Percentiles rank a stretch among this genome's conserved stretches.
phyloP scores from a whole-genome alignment of 2,113 vertebrate species.

The Delphinapterus leucas region DNA sequence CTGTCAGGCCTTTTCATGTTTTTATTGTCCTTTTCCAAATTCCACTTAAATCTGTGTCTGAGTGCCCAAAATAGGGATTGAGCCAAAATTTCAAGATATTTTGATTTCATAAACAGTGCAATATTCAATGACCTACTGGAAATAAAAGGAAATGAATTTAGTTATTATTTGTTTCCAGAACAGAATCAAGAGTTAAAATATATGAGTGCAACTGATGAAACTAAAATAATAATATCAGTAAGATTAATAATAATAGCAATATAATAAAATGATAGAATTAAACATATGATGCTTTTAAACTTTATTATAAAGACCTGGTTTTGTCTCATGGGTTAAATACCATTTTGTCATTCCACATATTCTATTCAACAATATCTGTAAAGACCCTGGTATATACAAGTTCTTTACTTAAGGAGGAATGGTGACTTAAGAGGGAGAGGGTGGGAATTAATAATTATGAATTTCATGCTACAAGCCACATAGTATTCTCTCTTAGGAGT shows the following conservation, averaged over 20 bases:
- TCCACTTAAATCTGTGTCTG: constrained; percentile 24
- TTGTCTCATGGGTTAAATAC: not conserved
- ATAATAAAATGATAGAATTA: not conserved
- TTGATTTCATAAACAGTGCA: not conserved
- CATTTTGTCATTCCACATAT: not conserved
- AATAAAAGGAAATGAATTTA: not conserved
- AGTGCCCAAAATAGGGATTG: not conserved
- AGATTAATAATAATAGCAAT: not conserved
- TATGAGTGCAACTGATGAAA: not conserved
- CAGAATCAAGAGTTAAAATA: not conserved
- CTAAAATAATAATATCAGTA: not conserved
- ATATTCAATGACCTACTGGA: not conserved
- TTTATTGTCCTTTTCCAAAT: constrained; percentile 52
- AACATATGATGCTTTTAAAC: not conserved
- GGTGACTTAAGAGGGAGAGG: not conserved
- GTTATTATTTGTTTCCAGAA: not conserved
- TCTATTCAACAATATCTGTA: not conserved
- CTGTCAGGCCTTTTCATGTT: constrained; percentile 10
- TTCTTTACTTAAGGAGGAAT: not conserved
- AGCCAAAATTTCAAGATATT: not conserved
- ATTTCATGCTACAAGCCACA: not conserved
- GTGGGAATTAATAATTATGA: not conserved
- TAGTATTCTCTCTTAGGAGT: not conserved
- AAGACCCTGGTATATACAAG: not conserved
- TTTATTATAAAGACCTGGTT: not conserved